Evolutionary conservation across 2,888 invertebrate species (phyloP), one percentile per base, ranked within the genome.

Genomic region (Drosophila nr. perissopoda): DNA sequence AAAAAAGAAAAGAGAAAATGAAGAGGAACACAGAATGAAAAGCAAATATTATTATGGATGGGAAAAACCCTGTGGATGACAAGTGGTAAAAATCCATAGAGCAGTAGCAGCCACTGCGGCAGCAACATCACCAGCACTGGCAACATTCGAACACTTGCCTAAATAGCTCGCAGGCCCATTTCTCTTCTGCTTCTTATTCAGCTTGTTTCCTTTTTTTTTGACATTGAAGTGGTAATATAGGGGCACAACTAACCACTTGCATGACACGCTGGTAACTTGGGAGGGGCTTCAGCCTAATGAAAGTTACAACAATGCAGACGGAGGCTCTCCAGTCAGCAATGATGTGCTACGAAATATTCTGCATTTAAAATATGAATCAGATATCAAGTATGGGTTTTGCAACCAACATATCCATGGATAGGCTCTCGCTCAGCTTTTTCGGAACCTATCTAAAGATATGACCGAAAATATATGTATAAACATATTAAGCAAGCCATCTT

Each of bases 31-130:
- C 29, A 31, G 70, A 76, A 88, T 82, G 88, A 62, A 82, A 89
- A 72, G 52, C 56, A 90, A 84, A 84, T 85, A 84, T 84, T 88
- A 72, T 89, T 81, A 70, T 67, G 59, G 68, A 63, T 58, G 63
- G 56, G 40, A 61, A 56, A 61, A 82, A 31, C 53, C 38, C 52
- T 66, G 66, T 74, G 68, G 49, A 59, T 59, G 60, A 59, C 59
- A 70, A 85, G 53, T 67, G 77, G 48, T 48, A 59, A 51, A 60
- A 63, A 68, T 68, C 48, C 64, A 42, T n/a, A 49, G 40, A 52
- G 40, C 11, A 29, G 34, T 4, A 40, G 46, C 46, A 13, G 40
- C 40, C 40, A 54, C 46, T 18, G 53, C 7, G 13, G 31, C 40
- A 40, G 40, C 40, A 42, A 2, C 8, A 46, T 11, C 52, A 54